Evolutionary conservation across 2,888 invertebrate genomes (phyloP).

Genomic region (Drosophila sordidapex): DNA sequence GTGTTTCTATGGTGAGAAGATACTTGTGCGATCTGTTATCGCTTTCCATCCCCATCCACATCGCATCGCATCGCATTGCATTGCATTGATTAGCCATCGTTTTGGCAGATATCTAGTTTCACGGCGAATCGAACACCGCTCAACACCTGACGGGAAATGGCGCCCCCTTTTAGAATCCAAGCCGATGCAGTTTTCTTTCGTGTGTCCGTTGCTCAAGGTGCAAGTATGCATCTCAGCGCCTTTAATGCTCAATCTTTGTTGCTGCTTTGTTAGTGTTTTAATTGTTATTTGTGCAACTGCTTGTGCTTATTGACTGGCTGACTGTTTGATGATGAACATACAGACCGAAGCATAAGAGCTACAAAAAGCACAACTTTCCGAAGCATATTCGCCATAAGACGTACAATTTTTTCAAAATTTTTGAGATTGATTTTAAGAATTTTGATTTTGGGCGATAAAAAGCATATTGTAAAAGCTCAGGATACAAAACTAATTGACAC

Average conservation of each 20-base stretch:
- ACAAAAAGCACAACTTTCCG: neutral
- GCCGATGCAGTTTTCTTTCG: constrained; percentile 27
- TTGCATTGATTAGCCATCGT: constrained; percentile 60
- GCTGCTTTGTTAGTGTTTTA: constrained; percentile 34
- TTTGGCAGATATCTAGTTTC: constrained; percentile 31
- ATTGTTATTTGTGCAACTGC: neutral
- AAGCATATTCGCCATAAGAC: neutral
- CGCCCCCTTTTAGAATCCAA: neutral
- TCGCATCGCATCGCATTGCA: neutral
- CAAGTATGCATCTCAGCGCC: neutral
- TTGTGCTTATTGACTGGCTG: neutral
- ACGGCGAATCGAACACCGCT: constrained; percentile 43
- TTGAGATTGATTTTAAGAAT: neutral
- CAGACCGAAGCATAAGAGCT: neutral
- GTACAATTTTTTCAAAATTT: neutral
- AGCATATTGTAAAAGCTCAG: neutral
- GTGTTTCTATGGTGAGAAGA: constrained; percentile 18
- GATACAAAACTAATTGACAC: neutral
- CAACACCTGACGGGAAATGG: constrained; percentile 71
- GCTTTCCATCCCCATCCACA: constrained; percentile 3
- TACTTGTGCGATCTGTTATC: constrained; percentile 49
- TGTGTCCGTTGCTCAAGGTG: constrained; percentile 6
- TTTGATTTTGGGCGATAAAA: too few relatives aligned
- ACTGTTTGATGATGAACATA: neutral
- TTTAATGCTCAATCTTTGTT: constrained; percentile 19